Conservation (phyloP, 2,888 invertebrate species). For the Pherbina coryleti region DNA sequence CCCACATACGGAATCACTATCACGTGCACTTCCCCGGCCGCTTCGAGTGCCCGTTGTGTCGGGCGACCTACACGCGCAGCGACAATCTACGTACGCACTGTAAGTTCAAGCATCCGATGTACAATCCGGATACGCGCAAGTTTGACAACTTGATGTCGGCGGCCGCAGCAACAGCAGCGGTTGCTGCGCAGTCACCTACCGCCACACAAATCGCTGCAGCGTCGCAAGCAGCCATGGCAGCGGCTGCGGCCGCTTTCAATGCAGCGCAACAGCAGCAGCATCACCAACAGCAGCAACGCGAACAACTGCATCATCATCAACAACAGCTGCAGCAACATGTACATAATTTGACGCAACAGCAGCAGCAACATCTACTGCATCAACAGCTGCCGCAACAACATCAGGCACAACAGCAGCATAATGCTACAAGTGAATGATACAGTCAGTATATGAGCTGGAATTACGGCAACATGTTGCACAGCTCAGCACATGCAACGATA, state of each 20-base stretch:
- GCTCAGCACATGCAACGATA: conserved; percentile 38
- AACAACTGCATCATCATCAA: conserved; percentile 59
- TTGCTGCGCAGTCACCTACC: conserved; percentile 71
- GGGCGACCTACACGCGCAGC: conserved; percentile 91
- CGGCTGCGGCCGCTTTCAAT: conserved; percentile 69
- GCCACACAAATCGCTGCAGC: conserved; percentile 72
- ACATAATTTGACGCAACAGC: conserved; percentile 54
- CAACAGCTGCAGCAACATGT: conserved; percentile 57
- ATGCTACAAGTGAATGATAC: conserved; percentile 68
- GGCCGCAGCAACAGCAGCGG: conserved; percentile 72
- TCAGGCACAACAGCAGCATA: conserved; percentile 57
- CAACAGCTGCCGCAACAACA: conserved; percentile 53
- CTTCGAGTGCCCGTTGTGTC: conserved; percentile 92
- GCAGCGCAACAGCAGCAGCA: conserved; percentile 62
- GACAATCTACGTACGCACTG: conserved; percentile 93
- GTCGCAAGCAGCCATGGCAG: conserved; percentile 67
- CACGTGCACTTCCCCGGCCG: conserved; percentile 94
- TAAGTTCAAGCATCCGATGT: conserved; percentile 92
- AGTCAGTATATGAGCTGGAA: conserved; percentile 68
- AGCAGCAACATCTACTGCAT: conserved; percentile 52
- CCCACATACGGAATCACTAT: conserved; percentile 94
- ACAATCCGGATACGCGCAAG: conserved; percentile 88
- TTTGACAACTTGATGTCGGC: conserved; percentile 80
- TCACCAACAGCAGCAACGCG: conserved; percentile 57
- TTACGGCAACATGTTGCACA: conserved; percentile 60